These are phyloP conservation scores for Tauraco hartlaubi DNA, from an alignment of 2,797 vertebrate genomes.

Conservation along the genomic window DNA sequence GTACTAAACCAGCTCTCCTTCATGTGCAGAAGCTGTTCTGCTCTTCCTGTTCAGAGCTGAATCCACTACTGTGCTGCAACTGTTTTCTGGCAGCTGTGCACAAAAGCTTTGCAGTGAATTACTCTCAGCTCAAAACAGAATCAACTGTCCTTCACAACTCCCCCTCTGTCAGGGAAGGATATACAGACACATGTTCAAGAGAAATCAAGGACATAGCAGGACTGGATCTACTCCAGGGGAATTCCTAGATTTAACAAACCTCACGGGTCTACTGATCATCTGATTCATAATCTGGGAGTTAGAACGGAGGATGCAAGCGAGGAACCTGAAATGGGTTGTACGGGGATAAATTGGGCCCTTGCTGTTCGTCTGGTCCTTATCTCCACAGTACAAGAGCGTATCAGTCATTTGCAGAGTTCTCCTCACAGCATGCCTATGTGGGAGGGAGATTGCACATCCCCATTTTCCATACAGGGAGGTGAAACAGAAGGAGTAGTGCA, in stretches of 20 bases:
- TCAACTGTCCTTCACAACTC: neutral
- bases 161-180: neutral
- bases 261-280: neutral
- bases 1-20: neutral
- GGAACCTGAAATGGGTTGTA: neutral
- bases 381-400: neutral
- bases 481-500: neutral
- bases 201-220: neutral
- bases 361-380: neutral
- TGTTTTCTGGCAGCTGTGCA: neutral
- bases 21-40: neutral
- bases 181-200: neutral
- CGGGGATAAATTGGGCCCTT: neutral
- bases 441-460: neutral
- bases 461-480: neutral
- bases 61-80: neutral
- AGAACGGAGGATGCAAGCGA: neutral
- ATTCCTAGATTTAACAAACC: neutral
- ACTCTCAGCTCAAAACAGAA: neutral
- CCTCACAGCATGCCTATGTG: neutral
- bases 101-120: neutral
- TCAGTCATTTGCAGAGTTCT: neutral
- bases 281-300: neutral
- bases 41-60: fast-evolving
- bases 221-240: neutral